phyloP scores from a whole-genome alignment of 2,888 invertebrate genomes.

The Drosophila anomelani region DNA sequence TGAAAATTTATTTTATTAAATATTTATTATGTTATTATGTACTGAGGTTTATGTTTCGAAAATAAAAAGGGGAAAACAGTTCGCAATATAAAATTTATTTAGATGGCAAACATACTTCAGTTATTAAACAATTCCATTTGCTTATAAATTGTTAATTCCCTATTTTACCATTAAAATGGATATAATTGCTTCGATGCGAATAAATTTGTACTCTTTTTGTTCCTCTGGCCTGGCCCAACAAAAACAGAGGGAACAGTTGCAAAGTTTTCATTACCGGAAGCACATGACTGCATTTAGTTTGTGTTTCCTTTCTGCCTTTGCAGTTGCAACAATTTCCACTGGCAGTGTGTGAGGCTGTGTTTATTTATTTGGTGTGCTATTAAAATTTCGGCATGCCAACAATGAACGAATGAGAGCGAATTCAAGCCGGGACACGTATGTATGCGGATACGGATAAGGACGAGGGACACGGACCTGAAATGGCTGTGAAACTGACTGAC shows the following conservation, averaged over 20 bases:
- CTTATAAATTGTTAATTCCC: neutral
- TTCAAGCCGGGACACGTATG: conserved; percentile 37
- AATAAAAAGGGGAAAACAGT: too few species aligned
- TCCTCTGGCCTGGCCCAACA: neutral
- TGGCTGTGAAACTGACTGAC: conserved; percentile 27
- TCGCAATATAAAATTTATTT: too few species aligned
- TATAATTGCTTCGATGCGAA: neutral
- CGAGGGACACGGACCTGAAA: conserved; percentile 15
- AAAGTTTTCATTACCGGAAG: conserved; percentile 79
- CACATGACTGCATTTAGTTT: conserved; percentile 69
- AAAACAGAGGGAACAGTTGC: conserved; percentile 36
- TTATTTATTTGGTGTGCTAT: conserved; percentile 68
- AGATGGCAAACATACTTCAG: too few species aligned
- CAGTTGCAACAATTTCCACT: conserved; percentile 38
- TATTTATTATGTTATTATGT: too few species aligned
- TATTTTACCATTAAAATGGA: neutral
- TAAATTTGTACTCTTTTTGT: neutral
- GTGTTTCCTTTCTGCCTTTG: conserved; percentile 51
- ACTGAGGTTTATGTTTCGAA: too few species aligned
- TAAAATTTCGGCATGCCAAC: conserved; percentile 71
- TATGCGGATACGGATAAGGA: conserved; percentile 10
- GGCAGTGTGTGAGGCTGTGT: conserved; percentile 18
- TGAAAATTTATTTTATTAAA: too few species aligned
- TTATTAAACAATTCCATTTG: too few species aligned
- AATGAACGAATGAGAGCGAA: conserved; percentile 55